Conservation (phyloP, 2,113 vertebrate genomes). For the Pollachius pollachius region DNA sequence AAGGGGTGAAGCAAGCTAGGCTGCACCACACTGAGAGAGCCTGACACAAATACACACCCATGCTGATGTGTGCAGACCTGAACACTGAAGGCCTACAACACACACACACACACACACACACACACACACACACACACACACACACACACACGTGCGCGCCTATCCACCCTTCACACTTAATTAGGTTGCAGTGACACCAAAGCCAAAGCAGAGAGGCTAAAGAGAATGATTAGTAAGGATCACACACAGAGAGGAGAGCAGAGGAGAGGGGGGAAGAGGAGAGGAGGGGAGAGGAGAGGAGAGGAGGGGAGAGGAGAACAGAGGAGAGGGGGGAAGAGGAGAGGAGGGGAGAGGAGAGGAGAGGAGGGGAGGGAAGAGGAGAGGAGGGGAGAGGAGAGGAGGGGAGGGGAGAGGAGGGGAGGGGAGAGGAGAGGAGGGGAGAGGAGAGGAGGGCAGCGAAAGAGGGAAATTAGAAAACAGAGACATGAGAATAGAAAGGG, state of each 20-base stretch:
- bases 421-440: background rate
- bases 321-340: constrained; percentile 2
- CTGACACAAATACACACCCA: no score
- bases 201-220: constrained; percentile 48
- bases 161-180: background rate
- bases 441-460: background rate
- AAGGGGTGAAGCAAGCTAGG: no score
- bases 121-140: constrained; percentile 2
- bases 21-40: no score
- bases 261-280: background rate
- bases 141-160: constrained; percentile 27
- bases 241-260: background rate
- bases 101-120: constrained; percentile 21
- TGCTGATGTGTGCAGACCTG: no score
- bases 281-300: background rate
- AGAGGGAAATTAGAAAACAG: background rate
- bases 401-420: background rate
- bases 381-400: background rate
- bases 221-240: constrained; percentile 27
- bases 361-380: background rate
- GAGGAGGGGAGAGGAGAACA: no score
- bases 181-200: constrained; percentile 36
- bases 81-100: background rate
- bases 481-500: background rate
- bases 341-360: no score